phyloP scores from a whole-genome alignment of 2,797 vertebrate genomes.

The Onychomys arenicola region DNA sequence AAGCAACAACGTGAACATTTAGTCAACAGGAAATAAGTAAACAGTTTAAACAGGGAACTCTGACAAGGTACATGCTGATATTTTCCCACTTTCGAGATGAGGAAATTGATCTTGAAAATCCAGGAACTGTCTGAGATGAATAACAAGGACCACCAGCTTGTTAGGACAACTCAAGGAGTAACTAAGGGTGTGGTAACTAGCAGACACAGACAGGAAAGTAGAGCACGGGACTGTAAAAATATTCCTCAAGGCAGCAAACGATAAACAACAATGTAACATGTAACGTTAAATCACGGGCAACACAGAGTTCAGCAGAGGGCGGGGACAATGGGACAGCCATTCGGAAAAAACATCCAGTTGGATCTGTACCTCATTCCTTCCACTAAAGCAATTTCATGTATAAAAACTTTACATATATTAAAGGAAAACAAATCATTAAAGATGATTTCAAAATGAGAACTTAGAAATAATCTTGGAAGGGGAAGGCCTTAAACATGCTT shows the following conservation, averaged over 20 bases:
- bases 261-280: neutral
- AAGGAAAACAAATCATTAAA: neutral
- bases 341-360: neutral
- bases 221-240: neutral
- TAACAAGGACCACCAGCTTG: neutral
- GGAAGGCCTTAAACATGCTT: neutral
- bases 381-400: conserved; percentile 33
- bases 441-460: conserved; percentile 2
- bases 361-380: neutral
- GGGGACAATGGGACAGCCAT: neutral
- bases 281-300: neutral
- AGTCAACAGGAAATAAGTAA: conserved; percentile 20
- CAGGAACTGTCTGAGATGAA: conserved; percentile 2
- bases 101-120: conserved; percentile 34
- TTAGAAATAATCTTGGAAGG: neutral
- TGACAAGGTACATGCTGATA: neutral
- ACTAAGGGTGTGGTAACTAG: neutral
- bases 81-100: conserved; percentile 44
- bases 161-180: neutral
- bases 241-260: neutral
- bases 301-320: neutral
- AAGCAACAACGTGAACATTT: conserved; percentile 31
- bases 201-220: neutral
- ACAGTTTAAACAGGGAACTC: conserved; percentile 2
- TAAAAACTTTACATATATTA: conserved; percentile 22